phyloP scores from a whole-genome alignment of 2,113 vertebrate species.

The Apus apus region DNA sequence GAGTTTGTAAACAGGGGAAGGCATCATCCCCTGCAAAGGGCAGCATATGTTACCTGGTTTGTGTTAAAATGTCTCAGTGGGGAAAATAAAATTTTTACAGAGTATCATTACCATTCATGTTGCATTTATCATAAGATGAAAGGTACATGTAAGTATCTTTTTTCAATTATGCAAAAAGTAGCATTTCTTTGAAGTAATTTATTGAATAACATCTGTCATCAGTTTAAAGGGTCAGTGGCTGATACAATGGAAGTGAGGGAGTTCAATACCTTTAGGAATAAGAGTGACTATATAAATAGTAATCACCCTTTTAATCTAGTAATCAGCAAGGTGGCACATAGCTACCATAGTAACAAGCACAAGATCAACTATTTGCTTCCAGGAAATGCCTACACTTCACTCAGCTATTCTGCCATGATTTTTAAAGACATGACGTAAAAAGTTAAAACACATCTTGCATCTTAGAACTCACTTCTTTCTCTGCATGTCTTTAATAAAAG shows the following conservation, averaged over 20 bases:
- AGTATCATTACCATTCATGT: not conserved
- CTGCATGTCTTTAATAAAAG: not conserved
- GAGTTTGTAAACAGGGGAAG: not conserved
- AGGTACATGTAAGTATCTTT: not conserved
- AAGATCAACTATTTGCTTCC: constrained; percentile 19
- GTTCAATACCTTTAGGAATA: not conserved
- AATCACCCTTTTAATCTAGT: not conserved
- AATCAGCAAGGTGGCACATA: not conserved
- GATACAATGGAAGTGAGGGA: not conserved
- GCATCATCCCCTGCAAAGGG: not conserved
- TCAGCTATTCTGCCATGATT: not conserved
- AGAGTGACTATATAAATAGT: not conserved
- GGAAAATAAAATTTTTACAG: not conserved
- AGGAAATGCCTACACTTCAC: not conserved
- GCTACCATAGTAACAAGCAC: constrained; percentile 17
- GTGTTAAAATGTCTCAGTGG: not conserved
- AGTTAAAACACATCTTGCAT: not conserved
- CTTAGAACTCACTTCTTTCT: not conserved
- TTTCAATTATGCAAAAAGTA: not conserved
- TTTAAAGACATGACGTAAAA: not conserved
- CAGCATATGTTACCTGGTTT: not conserved
- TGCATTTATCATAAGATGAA: not conserved
- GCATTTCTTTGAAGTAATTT: not conserved
- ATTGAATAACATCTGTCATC: not conserved
- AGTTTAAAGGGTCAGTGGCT: not conserved